These are phyloP conservation scores for Poeciliopsis presidionis DNA, from an alignment of 2,797 vertebrate species.

Conservation along the genomic window DNA sequence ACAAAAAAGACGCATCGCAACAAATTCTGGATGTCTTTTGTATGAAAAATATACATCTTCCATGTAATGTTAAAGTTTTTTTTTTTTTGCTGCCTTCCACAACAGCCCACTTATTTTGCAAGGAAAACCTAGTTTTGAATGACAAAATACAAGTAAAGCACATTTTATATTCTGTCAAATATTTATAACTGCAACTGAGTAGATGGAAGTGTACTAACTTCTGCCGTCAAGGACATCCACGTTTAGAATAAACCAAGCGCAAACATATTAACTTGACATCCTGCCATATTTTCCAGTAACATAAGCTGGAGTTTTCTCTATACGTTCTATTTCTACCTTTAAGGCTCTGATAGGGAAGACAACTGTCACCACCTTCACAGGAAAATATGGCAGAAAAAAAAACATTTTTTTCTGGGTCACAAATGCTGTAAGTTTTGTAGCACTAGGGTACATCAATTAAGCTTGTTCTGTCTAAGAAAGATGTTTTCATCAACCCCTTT, in stretches of 20 bases:
- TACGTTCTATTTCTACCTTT: constrained; percentile 26
- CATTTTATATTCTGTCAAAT: constrained; percentile 43
- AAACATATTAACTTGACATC: constrained; percentile 25
- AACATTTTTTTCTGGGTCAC: constrained; percentile 54
- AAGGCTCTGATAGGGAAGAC: constrained; percentile 39
- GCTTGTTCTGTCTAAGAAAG: constrained; percentile 29
- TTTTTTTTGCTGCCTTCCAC: background rate
- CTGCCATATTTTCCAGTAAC: constrained; percentile 13
- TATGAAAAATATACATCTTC: background rate
- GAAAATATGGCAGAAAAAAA: constrained; percentile 30
- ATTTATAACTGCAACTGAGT: constrained; percentile 36
- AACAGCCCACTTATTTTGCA: background rate
- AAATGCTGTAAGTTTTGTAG: constrained; percentile 36
- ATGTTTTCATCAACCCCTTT: constrained; percentile 18
- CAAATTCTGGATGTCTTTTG: background rate
- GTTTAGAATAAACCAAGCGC: constrained; percentile 3
- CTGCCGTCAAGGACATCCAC: background rate
- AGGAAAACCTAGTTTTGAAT: constrained; percentile 3
- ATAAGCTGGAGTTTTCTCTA: constrained; percentile 4
- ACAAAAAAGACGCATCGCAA: background rate
- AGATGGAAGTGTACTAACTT: constrained; percentile 17
- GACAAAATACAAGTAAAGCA: constrained; percentile 21
- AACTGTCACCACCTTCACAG: constrained; percentile 37
- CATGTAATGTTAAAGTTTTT: background rate
- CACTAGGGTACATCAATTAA: constrained; percentile 26